phyloP scores from a whole-genome alignment of 1,140 invertebrate species.

The Caenorhabditis brenneri region DNA sequence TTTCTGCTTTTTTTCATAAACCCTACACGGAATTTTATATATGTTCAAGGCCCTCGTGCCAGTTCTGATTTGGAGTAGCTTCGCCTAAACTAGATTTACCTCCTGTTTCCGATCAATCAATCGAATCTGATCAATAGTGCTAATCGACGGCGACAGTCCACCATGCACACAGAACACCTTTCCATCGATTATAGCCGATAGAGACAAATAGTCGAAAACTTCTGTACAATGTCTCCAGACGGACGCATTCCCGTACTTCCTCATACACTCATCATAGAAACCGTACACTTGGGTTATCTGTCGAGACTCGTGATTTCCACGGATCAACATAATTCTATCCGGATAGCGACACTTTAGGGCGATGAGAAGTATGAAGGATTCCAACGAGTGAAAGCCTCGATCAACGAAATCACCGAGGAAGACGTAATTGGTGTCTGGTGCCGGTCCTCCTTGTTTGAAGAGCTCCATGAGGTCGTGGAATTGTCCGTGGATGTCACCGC shows the following conservation, averaged over 20 bases:
- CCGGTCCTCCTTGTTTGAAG: slow-evolving; percentile 82
- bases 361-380: slow-evolving; percentile 91
- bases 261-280: slow-evolving; percentile 98
- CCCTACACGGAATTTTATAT: too few relatives aligned
- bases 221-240: slow-evolving; percentile 92
- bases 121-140: slow-evolving; percentile 96
- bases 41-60: too few relatives aligned
- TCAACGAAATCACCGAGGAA: slow-evolving; percentile 99
- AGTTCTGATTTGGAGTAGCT: not conserved
- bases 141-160: slow-evolving; percentile 96
- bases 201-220: slow-evolving; percentile 96
- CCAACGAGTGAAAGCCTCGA: slow-evolving; percentile 94
- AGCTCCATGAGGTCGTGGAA: slow-evolving; percentile 99
- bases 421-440: slow-evolving; percentile 97
- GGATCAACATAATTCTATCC: slow-evolving; percentile 94
- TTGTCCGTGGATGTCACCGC: slow-evolving; percentile 99
- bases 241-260: slow-evolving; percentile 98
- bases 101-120: slow-evolving; percentile 98
- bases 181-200: slow-evolving; percentile 98
- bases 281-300: slow-evolving; percentile 99
- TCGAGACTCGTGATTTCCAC: slow-evolving; percentile 93
- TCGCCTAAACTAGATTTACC: slow-evolving; percentile 77
- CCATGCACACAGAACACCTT: slow-evolving; percentile 98
- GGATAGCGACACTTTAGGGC: slow-evolving; percentile 98
- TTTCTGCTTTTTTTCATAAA: too few relatives aligned